Evolutionary conservation across 2,888 invertebrate species (phyloP).

Genomic region (Tinea trinotella): DNA sequence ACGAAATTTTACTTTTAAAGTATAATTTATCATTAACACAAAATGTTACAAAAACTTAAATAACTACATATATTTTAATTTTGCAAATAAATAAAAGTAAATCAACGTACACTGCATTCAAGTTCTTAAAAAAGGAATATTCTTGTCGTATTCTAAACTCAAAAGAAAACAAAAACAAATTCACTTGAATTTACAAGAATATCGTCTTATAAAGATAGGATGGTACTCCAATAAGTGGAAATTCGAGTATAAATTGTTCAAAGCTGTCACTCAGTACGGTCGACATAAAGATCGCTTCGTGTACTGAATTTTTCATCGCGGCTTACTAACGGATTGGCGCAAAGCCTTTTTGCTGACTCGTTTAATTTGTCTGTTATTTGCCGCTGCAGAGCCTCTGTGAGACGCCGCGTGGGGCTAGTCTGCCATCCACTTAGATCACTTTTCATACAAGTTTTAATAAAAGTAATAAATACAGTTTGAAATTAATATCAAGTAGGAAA

Average conservation of each 20-base stretch:
- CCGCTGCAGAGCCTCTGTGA: slow-evolving; percentile 33
- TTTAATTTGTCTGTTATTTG: slow-evolving; percentile 60
- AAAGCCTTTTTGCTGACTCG: slow-evolving; percentile 30
- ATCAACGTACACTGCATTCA: too few species aligned
- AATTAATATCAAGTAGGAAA: too few species aligned
- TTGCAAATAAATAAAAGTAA: too few species aligned
- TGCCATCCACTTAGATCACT: background rate
- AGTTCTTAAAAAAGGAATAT: too few species aligned
- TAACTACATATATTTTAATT: too few species aligned
- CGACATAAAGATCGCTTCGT: slow-evolving; percentile 38
- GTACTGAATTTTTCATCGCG: slow-evolving; percentile 40
- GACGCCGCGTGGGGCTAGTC: slow-evolving; percentile 23
- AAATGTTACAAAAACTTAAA: too few species aligned
- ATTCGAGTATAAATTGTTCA: slow-evolving; percentile 8
- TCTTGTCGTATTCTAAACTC: too few species aligned
- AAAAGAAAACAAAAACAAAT: too few species aligned
- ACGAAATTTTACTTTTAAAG: too few species aligned
- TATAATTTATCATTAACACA: too few species aligned
- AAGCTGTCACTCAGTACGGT: slow-evolving; percentile 18
- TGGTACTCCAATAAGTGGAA: slow-evolving; percentile 15
- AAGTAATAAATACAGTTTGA: too few species aligned
- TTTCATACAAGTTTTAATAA: too few species aligned
- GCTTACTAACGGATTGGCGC: slow-evolving; percentile 24
- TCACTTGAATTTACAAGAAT: slow-evolving; percentile 8
- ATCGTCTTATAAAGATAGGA: background rate